A percentile compares a stretch with the other conserved stretches of the same genome.
These are phyloP conservation scores for Tetramorium bicarinatum DNA, from an alignment of 2,888 invertebrate genomes.

Conservation along the genomic window DNA sequence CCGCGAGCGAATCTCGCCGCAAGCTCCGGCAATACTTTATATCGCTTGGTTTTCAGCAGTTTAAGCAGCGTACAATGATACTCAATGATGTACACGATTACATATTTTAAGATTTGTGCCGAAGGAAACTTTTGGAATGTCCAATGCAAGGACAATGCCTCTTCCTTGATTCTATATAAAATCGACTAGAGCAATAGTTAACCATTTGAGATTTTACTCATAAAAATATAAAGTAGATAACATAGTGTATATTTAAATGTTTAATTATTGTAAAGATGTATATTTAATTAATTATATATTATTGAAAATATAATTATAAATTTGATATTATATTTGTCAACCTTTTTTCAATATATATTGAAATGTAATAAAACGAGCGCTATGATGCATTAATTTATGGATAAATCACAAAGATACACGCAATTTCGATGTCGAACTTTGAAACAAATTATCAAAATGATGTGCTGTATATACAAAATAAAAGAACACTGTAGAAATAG, in stretches of 20 bases:
- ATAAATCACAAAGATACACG: slow-evolving; percentile 60
- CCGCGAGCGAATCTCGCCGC: slow-evolving; percentile 18
- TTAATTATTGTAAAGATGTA: background rate
- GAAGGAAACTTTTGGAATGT: slow-evolving; percentile 1
- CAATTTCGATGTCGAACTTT: slow-evolving; percentile 62
- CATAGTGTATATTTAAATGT: background rate
- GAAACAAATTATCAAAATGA: slow-evolving; percentile 72
- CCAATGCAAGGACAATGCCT: background rate
- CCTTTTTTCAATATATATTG: background rate
- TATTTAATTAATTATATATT: background rate
- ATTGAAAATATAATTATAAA: background rate
- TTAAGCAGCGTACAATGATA: slow-evolving; percentile 58
- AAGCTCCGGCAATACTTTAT: slow-evolving; percentile 71
- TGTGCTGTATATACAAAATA: slow-evolving; percentile 43
- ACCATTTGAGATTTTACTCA: background rate
- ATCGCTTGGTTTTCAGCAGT: slow-evolving; percentile 73
- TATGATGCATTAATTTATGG: slow-evolving; percentile 70
- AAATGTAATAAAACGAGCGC: slow-evolving; percentile 31
- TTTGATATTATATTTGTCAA: background rate
- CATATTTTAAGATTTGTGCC: slow-evolving; percentile 22
- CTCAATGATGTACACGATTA: slow-evolving; percentile 57
- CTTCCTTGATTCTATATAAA: background rate
- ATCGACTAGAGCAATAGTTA: background rate
- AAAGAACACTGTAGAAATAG: background rate
- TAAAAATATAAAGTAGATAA: background rate